Conservation (phyloP, 2,797 vertebrate genomes). For the Leptatherina wallacei region DNA sequence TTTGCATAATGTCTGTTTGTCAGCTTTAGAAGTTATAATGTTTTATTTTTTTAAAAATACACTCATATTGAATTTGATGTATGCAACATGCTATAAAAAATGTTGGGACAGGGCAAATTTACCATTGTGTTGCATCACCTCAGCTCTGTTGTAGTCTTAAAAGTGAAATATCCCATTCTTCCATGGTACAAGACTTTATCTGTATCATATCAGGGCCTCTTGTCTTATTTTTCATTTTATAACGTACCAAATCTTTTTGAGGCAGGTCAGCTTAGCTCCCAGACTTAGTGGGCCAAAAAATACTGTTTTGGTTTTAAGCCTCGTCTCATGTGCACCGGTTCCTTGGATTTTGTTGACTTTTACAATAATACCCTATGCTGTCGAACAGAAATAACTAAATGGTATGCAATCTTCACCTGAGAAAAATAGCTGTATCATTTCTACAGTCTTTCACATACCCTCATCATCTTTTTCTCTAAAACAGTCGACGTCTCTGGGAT, state of each 20-base stretch:
- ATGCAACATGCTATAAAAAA: not conserved
- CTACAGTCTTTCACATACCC: not conserved
- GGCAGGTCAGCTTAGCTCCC: not conserved
- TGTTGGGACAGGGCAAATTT: not conserved
- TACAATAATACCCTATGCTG: not conserved
- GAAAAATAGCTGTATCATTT: not conserved
- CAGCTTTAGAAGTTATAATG: no score
- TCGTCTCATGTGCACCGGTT: not conserved
- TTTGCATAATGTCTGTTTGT: not conserved
- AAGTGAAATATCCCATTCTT: not conserved
- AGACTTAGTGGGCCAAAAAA: not conserved
- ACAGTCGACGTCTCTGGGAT: not conserved
- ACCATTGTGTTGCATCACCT: not conserved
- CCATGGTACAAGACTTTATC: not conserved
- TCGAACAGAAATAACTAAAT: not conserved
- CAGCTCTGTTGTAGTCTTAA: not conserved
- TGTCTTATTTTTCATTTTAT: not conserved
- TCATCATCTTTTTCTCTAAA: not conserved
- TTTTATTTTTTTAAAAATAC: no score
- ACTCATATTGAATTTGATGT: not conserved
- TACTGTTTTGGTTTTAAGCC: not conserved
- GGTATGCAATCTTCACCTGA: not conserved
- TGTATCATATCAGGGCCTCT: not conserved
- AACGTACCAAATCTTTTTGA: not conserved
- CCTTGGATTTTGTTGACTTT: not conserved